Evolutionary conservation across 2,113 vertebrate species (phyloP), one percentile per base, ranked within the genome.

Genomic region (Lontra canadensis): DNA sequence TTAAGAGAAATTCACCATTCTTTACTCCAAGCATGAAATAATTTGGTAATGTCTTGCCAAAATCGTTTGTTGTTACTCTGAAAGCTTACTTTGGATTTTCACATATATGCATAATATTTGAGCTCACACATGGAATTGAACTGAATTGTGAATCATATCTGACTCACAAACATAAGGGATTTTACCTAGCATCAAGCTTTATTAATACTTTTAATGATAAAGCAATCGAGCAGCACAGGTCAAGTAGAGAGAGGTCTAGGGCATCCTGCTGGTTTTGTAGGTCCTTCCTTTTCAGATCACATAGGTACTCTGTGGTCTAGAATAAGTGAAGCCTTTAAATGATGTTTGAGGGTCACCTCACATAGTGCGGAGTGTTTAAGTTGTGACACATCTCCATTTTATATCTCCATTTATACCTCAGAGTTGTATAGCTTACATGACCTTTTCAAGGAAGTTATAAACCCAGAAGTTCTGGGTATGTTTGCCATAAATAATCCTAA

Each of bases 1-100:
- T 94, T 67, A 88, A 94, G n/a, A 90, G 6, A 87, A 76, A 87
- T n/a, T 11, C 29, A 82, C 76, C 57, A 88, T 36, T 84, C 42
- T 90, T 42, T 88, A 80, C 42, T 52, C 20, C 31, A 74, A 85
- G 39, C 57, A 74, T 94, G 59, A 96, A 79, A 92, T 71, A 61
- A 57, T 74, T 57, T 61, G 49, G 39, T 11, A 63, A 47, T n/a
- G 10, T 87, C 26, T 90, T 97, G 31, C 15, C 31, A 91, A 67
- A 93, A 94, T 73, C 80, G 7, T 17, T 63, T 84, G 31, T 44
- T 78, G n/a, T 86, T 9, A 71, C 14, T 90, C 49, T 49, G 86
- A 87, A 96, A 93, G 88, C 9, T 82, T 67, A 93, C 26, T 81
- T 83, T 63, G 55, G 21, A 21, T 52, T 93, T 95, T 95, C 13